Conservation (phyloP, 2,113 vertebrate genomes). For the Copsychus sechellarum region DNA sequence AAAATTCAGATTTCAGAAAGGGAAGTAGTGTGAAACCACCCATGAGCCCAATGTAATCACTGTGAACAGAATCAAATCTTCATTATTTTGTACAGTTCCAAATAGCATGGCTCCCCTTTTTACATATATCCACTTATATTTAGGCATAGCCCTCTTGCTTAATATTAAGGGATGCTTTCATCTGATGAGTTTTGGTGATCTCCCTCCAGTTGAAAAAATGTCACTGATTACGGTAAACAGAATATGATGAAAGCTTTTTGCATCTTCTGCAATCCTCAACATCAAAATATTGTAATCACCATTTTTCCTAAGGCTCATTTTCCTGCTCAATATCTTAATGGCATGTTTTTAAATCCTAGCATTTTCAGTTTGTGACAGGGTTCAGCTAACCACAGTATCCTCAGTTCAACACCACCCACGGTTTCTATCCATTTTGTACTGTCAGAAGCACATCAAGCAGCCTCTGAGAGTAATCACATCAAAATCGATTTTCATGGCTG, state of each 20-base stretch:
- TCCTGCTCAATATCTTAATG: constrained; percentile 64
- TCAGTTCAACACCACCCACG: constrained; percentile 76
- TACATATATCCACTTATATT: not conserved
- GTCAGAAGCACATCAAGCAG: constrained; percentile 87
- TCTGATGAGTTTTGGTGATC: not conserved
- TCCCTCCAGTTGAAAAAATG: not conserved
- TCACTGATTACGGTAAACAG: not conserved
- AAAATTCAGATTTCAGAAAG: not conserved
- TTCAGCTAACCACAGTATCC: constrained; percentile 74
- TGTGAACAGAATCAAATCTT: not conserved
- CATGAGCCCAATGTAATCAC: not conserved
- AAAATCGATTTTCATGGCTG: constrained; percentile 99
- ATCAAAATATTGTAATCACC: constrained; percentile 1
- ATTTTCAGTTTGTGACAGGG: constrained; percentile 71
- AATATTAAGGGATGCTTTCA: not conserved
- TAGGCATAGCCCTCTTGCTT: not conserved
- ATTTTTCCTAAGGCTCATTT: constrained; percentile 12
- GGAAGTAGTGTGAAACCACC: not conserved
- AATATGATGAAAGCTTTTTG: not conserved
- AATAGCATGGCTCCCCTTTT: not conserved
- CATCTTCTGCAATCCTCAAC: not conserved
- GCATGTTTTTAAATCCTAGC: constrained; percentile 70
- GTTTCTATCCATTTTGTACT: constrained; percentile 86
- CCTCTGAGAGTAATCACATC: constrained; percentile 93
- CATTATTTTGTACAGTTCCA: not conserved